A percentile compares a stretch with the other conserved stretches of the same genome.
These are phyloP conservation scores for Therioaphis trifolii DNA, from an alignment of 2,888 invertebrate species.

Conservation along the genomic window DNA sequence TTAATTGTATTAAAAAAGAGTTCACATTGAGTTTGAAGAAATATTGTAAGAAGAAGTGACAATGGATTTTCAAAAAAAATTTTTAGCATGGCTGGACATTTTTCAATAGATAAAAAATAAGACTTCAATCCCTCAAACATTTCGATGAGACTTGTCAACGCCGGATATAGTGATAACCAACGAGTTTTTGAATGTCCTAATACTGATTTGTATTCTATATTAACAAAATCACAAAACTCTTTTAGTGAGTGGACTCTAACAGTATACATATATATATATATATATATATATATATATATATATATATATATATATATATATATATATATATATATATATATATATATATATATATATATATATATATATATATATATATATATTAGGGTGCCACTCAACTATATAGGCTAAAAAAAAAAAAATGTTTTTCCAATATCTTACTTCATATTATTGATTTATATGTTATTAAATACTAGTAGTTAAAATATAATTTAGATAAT, in stretches of 20 bases:
- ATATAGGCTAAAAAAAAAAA: too few relatives aligned
- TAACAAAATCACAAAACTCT: constrained; percentile 67
- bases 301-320: too few relatives aligned
- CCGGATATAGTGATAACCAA: constrained; percentile 66
- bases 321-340: too few relatives aligned
- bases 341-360: too few relatives aligned
- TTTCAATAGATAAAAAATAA: constrained; percentile 66
- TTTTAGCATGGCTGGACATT: constrained; percentile 66
- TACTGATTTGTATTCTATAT: constrained; percentile 66
- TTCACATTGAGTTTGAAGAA: not conserved
- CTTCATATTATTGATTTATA: too few relatives aligned
- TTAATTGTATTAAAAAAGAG: constrained; percentile 56
- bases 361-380: too few relatives aligned
- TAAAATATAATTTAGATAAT: too few relatives aligned
- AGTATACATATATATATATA: too few relatives aligned
- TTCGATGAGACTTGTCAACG: constrained; percentile 67
- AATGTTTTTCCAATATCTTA: too few relatives aligned
- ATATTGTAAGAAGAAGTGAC: constrained; percentile 10
- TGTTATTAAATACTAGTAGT: too few relatives aligned
- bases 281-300: too few relatives aligned
- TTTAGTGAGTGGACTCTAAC: constrained; percentile 67
- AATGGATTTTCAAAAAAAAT: constrained; percentile 66
- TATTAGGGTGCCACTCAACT: too few relatives aligned
- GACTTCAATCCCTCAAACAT: constrained; percentile 66
- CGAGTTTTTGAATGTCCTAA: constrained; percentile 66